Conservation (phyloP, 1,140 invertebrate species). For the Bombyx mori region ASM3026992v2 NC_085118.1:3935501-3936000, state of each 20-base stretch:
- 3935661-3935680: slow-evolving; percentile 19
- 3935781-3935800: slow-evolving; percentile 19
- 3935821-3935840: slow-evolving; percentile 30
- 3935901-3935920: slow-evolving; percentile 63
- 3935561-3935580: not conserved
- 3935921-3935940: slow-evolving; percentile 69
- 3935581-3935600: not conserved
- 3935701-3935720: slow-evolving; percentile 37
- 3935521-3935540: no score
- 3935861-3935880: slow-evolving; percentile 34
- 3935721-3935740: slow-evolving; percentile 41
- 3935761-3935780: slow-evolving; percentile 42
- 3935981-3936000: no score
- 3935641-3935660: not conserved
- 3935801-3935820: slow-evolving; percentile 11
- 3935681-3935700: slow-evolving; percentile 11
- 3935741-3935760: slow-evolving; percentile 33
- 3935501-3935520: no score
- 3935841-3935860: slow-evolving; percentile 51
- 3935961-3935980: slow-evolving; percentile 63
- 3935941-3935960: slow-evolving; percentile 66
- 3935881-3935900: slow-evolving; percentile 41
- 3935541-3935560: not conserved
- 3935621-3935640: slow-evolving; percentile 20
- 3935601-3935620: not conserved